Conservation (phyloP, 1,140 invertebrate species). For the Drosophila rhopaloa region DNA sequence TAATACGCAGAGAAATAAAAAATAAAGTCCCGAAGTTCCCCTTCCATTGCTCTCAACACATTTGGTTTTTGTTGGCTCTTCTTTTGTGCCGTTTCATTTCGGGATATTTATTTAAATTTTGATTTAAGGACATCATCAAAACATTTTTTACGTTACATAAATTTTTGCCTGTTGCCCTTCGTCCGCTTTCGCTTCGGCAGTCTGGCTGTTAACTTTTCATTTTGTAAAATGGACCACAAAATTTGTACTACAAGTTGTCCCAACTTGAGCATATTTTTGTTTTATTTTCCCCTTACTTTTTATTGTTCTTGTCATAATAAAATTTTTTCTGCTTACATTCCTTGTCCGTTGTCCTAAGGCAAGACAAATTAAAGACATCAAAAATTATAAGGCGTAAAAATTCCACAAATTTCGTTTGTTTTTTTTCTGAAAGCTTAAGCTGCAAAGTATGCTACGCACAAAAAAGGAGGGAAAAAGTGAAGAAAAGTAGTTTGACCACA, state of each 20-base stretch:
- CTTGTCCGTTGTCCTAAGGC: constrained; percentile 38
- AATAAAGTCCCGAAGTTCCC: constrained; percentile 19
- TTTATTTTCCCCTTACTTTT: constrained; percentile 34
- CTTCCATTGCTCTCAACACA: neutral
- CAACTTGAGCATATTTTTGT: constrained; percentile 46
- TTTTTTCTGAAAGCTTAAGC: constrained; percentile 22
- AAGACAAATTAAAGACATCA: constrained; percentile 82
- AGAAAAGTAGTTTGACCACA: constrained; percentile 50
- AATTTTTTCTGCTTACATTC: constrained; percentile 70
- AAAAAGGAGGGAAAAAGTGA: constrained; percentile 14
- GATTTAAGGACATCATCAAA: constrained; percentile 83
- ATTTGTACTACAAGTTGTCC: constrained; percentile 79
- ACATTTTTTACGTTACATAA: constrained; percentile 79
- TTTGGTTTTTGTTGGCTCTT: constrained; percentile 4
- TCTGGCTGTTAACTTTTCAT: constrained; percentile 68
- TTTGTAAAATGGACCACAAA: constrained; percentile 79
- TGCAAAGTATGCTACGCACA: constrained; percentile 52
- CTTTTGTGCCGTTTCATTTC: constrained; percentile 46
- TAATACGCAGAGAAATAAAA: constrained; percentile 62
- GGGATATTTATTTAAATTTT: constrained; percentile 81
- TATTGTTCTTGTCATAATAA: constrained; percentile 79
- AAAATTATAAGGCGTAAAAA: constrained; percentile 81
- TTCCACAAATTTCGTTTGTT: constrained; percentile 36
- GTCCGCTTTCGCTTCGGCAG: neutral
- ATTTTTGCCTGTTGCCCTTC: constrained; percentile 56